Evolutionary conservation across 2,888 invertebrate species (phyloP).

Genomic region (Nipponacmea schrenckii): DNA sequence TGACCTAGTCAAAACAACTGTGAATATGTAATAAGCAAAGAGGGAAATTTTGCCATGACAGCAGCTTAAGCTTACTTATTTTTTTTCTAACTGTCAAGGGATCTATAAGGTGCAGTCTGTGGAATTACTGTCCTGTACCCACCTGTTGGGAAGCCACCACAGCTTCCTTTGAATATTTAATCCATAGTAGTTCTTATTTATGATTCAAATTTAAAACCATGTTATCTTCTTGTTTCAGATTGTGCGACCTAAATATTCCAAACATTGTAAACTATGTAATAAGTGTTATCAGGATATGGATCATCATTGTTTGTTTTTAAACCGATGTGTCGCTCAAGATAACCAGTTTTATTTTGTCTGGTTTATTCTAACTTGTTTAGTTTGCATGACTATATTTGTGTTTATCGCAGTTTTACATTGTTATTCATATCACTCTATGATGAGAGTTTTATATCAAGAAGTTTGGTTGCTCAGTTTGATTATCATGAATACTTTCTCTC

Average conservation of each 20-base stretch:
- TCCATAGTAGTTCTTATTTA: too few relatives aligned
- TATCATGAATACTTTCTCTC: conserved; percentile 50
- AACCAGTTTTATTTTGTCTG: conserved; percentile 63
- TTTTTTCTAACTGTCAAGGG: too few relatives aligned
- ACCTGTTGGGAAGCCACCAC: too few relatives aligned
- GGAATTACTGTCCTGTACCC: too few relatives aligned
- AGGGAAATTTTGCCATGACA: too few relatives aligned
- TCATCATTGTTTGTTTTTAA: conserved; percentile 66
- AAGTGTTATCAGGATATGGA: conserved; percentile 62
- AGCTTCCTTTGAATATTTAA: too few relatives aligned
- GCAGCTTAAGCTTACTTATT: too few relatives aligned
- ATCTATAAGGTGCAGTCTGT: too few relatives aligned
- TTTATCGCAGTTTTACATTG: conserved; percentile 34
- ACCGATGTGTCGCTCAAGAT: conserved; percentile 60
- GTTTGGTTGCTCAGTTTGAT: conserved; percentile 54
- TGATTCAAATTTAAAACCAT: too few relatives aligned
- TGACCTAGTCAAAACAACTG: too few relatives aligned
- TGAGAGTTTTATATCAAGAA: conserved; percentile 39
- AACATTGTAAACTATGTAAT: conserved; percentile 65
- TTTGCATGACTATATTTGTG: conserved; percentile 53
- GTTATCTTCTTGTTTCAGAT: conserved; percentile 42
- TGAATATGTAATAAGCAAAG: too few relatives aligned
- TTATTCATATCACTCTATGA: conserved; percentile 28
- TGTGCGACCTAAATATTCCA: conserved; percentile 44
- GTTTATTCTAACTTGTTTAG: conserved; percentile 47